Evolutionary conservation across 1,140 invertebrate genomes (phyloP), one percentile per base, ranked within the genome.

Genomic region (Drosophila nigromelanica): DNA sequence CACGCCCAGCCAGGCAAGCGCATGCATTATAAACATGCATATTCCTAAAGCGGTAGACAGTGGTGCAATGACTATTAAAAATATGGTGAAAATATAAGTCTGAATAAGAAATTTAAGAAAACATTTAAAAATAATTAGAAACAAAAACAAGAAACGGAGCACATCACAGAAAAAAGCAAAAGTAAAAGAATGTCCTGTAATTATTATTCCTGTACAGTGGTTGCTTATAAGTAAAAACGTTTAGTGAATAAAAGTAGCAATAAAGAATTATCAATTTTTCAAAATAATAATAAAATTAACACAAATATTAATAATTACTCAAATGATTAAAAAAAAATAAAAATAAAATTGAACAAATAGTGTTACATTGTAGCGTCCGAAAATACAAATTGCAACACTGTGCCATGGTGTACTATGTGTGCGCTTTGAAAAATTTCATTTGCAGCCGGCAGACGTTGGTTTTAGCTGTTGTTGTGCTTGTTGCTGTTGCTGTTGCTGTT

Each of bases 1-100:
- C 81, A 86, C 81, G 81, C 81, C 81, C 82, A 78, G 48, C 37
- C 58, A 66, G 50, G 24, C 59, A 66, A 45, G 59, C 50, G 55
- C 60, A 71, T 73, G 24, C 69, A 56, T 66, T 63, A 73, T 70
- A 59, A 55, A 83, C 80, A 78, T 72, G 67, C 63, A 66, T 62
- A 67, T 58, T 50, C 45, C 66, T 58, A 58, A 52, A 45, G 62
- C 69, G 33, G 15, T 12, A 66, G 50, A 72, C 69, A 59, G 10
- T 72, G 40, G 11, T 0, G 4, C 47, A 18, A 47, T 24, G 8
- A 0, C 1, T 4, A 18, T 14, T 8, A 7, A 68, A 59, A 35
- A 0, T 5, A 4, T 10, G 2, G 21, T 33, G 3, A 40, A 59
- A 43, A 6, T 1, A 40, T 2, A 45, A 24, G n/a, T 21, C 0